Base-by-base conservation (phyloP, 2,888 invertebrate genomes). In the Bhutanitis thaidina region DNA sequence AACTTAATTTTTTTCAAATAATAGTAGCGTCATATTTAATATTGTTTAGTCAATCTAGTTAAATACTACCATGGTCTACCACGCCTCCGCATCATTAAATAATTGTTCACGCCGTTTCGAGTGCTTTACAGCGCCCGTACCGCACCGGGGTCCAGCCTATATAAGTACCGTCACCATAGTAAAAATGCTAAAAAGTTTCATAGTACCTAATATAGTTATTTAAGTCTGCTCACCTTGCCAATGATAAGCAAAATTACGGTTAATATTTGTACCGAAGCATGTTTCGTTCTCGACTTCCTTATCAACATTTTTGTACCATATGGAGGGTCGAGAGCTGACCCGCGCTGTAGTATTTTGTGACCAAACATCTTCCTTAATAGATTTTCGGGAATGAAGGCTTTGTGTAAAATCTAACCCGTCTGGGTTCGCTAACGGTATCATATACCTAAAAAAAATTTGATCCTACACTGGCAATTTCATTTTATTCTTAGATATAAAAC, bases 211-310 rank as follows among this genome's bases (percentile, higher is more conserved):
- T 20, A 5, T 20, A 30, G n/a, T n/a, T 30, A 30, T 10, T 30
- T 30, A 37, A 12, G 12, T 27, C 14, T 35, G 50, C 61, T 61
- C 27, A 87, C 89, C 88, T 78, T 85, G 87, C 88, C 88, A 89
- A 58, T 89, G 88, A 66, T 80, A 88, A 39, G 87, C 85, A 52
- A 88, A 89, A 61, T 89, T 89, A 7, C 89, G 73, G 61, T 89
- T 86, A 15, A 89, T 70, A 56, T 88, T 82, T 1, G 81, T 84
- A 29, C 88, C 88, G 54, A 83, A 81, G 59, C 88, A 89, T 0
- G 44, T 51, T 7, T 71, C 64, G 0, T 61, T 54, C 2, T 58
- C 55, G 0, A 48, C 25, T 35, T 71, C 72, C 15, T 59, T 72
- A n/a, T 85, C 81, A 0, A 80, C 57, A 51, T 88, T 89, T 61